Conservation (phyloP, 1,140 invertebrate species). For the Pemphigus obesinymphae region DNA sequence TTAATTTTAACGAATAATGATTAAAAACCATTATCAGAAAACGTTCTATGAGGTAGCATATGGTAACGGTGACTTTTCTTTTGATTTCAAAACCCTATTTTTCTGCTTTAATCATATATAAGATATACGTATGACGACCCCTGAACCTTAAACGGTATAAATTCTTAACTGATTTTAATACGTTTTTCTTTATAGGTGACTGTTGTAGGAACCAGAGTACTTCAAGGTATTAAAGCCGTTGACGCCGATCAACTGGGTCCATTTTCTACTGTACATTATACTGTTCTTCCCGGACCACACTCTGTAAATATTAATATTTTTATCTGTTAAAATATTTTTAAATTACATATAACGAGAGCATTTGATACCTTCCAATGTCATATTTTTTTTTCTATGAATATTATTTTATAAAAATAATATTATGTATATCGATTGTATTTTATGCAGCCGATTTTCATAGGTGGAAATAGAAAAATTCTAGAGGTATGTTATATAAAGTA, state of each 20-base stretch:
- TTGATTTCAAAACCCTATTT: too few relatives aligned
- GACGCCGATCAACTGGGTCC: slow-evolving; percentile 85
- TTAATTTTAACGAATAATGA: too few relatives aligned
- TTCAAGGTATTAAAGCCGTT: slow-evolving; percentile 69
- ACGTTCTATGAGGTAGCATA: too few relatives aligned
- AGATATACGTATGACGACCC: too few relatives aligned
- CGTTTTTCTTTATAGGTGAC: slow-evolving; percentile 58
- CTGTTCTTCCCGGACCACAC: slow-evolving; percentile 69
- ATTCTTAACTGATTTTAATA: not conserved
- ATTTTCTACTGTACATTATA: slow-evolving; percentile 82
- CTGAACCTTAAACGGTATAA: too few relatives aligned
- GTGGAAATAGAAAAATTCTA: not conserved
- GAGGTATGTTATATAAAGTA: slow-evolving; percentile 21
- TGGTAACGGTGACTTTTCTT: too few relatives aligned
- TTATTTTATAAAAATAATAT: not conserved
- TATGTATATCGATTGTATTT: not conserved
- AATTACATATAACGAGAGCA: too few relatives aligned
- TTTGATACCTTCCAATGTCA: not conserved
- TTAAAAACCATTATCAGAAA: too few relatives aligned
- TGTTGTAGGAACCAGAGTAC: slow-evolving; percentile 70
- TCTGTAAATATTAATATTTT: too few relatives aligned
- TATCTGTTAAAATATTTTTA: too few relatives aligned
- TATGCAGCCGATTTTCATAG: slow-evolving; percentile 43
- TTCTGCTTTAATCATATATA: too few relatives aligned
- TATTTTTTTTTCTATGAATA: not conserved